Base-by-base conservation (phyloP, 2,888 invertebrate species). In the Cantharis lateralis region DNA sequence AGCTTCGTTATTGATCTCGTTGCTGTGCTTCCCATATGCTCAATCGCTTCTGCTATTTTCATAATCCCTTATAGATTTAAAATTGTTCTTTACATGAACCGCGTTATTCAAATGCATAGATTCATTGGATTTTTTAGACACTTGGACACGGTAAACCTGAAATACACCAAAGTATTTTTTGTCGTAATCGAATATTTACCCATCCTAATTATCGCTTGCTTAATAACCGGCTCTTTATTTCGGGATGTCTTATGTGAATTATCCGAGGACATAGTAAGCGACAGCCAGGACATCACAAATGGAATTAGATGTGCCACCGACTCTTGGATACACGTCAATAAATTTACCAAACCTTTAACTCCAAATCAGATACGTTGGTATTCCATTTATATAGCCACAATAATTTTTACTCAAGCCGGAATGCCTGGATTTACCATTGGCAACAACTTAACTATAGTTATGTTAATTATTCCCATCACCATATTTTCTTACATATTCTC, bases 1-100 rank as follows among this genome's bases (percentile, higher is more conserved):
- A 76, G 77, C 13, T 81, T 82, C 15, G 4, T 81, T 9, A 15
- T 74, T 1, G 82, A 82, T 72, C 24, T 82, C 11, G 9, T 80
- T 1, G 80, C 64, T 4, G 74, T 76, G 0, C 69, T 80, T 48
- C 81, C 81, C 0, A 66, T 80, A 1, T 62, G 71, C 11, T n/a
- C 7, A 0, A n/a, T 48, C n/a, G 1, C 1, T 2, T 48, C 4
- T 7, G 7, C 9, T 7, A 48, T 48, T 5, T 0, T 2, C 2
- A n/a, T 9, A n/a, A 48, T n/a, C 1, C 13, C n/a, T 48, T n/a
- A 70, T 3, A 18, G 28, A 20, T 4, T 48, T 4, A 10, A 26
- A 4, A 15, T 62, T 7, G 0, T 61, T 24, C 3, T 74, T 15
- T 74, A 71, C 69, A n/a, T 77, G 62, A 77, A 77, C 26, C 66